Base-by-base conservation (phyloP, 2,113 vertebrate species). In the Guaruba guarouba region DNA sequence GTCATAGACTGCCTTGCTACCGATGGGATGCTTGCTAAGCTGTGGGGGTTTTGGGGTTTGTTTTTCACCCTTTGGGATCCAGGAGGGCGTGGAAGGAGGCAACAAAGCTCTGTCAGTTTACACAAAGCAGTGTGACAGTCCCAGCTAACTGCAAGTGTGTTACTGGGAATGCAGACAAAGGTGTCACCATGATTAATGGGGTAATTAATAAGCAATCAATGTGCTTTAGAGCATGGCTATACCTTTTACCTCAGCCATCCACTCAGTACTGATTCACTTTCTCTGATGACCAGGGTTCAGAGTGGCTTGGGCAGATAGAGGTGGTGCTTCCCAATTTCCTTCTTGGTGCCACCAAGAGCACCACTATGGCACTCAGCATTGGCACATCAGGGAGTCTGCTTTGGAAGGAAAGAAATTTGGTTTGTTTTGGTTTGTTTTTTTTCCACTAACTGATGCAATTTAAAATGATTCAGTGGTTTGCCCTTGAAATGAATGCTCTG, bases 201-300 rank as follows among this genome's bases (percentile, higher is more conserved):
- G 98, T 98, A 98, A 99, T 99, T 99, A 99, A 98, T 98, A 97
- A 98, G 98, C 98, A 98, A 99, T 99, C 99, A 99, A 97, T 96
- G 96, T 97, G 88, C 96, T 96, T 96, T 92, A 83, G 96, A 97
- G 96, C 97, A 96, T 95, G 95, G 94, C 94, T 97, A 73, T 92
- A 91, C 93, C 93, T 97, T 97, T 95, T 88, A 95, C 97, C 92
- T 94, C 76, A 86, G 85, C 75, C 20, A 17, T n/a, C 76, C 75
- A 17, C 82, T 92, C 89, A n/a, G 51, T 49, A 1, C 73, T 54
- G 88, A 14, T 35, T 82, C 2, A 10, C 78, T 69, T 78, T 82
- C 82, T 85, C 61, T 68, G 76, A 54, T 3, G 69, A 66, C 24
- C 10, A 3, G 28, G 7, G 7, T 43, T 28, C 33, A 29, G 64